phyloP scores from a whole-genome alignment of 2,113 vertebrate genomes.

The Psittacara wagleri region DNA sequence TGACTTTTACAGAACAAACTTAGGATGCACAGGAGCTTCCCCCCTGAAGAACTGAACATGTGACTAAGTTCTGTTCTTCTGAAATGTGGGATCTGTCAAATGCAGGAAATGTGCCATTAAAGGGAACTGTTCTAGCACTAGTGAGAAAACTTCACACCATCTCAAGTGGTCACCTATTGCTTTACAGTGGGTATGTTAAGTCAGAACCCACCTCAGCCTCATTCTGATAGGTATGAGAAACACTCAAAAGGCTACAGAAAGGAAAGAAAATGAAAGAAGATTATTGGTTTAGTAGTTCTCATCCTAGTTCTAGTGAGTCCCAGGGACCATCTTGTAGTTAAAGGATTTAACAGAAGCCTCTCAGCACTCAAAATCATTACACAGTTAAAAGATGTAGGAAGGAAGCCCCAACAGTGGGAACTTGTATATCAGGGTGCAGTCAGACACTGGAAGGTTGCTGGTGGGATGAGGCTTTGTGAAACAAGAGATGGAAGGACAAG shows the following conservation, averaged over 20 bases:
- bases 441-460: background rate
- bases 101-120: background rate
- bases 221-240: background rate
- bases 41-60: background rate
- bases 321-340: background rate
- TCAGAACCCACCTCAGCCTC: background rate
- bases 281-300: background rate
- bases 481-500: background rate
- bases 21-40: slow-evolving; percentile 30
- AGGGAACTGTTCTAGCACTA: background rate
- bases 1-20: slow-evolving; percentile 15
- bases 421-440: background rate
- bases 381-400: background rate
- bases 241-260: background rate
- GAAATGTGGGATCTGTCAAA: background rate
- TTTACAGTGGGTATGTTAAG: background rate
- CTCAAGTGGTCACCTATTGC: background rate
- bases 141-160: background rate
- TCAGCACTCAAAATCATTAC: background rate
- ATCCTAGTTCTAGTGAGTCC: background rate
- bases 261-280: background rate
- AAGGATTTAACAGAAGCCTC: background rate
- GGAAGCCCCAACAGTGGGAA: background rate
- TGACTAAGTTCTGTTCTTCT: background rate
- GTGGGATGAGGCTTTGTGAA: background rate